Percentiles rank a stretch among this genome's conserved stretches.
Conservation (phyloP, 1,140 invertebrate genomes). For the Drosophila navojoa region DNA sequence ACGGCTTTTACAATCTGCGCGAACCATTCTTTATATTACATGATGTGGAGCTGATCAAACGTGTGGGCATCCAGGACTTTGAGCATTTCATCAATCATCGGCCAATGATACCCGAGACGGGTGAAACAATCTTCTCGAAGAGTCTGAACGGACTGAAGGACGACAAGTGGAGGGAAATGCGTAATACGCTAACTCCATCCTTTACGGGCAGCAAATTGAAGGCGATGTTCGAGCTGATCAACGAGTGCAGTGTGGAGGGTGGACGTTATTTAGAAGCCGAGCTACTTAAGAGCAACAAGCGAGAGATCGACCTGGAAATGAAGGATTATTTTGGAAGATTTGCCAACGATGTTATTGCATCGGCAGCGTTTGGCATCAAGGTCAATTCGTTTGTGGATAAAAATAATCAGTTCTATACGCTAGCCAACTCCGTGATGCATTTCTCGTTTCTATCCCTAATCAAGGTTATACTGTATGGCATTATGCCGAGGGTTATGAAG, state of each 20-base stretch:
- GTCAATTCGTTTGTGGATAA: conserved; percentile 84
- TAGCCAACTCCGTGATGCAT: conserved; percentile 70
- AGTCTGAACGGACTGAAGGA: conserved; percentile 74
- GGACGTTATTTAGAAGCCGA: conserved; percentile 43
- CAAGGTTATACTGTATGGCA: conserved; percentile 53
- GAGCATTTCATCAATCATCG: conserved; percentile 86
- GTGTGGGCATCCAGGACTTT: conserved; percentile 87
- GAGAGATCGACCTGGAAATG: conserved; percentile 81
- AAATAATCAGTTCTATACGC: conserved; percentile 84
- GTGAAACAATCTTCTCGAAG: conserved; percentile 74
- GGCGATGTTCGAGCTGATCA: conserved; percentile 82
- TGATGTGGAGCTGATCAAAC: conserved; percentile 87
- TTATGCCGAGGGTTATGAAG: conserved; percentile 65
- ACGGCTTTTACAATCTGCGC: conserved; percentile 60
- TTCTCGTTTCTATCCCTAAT: conserved; percentile 55
- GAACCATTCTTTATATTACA: conserved; percentile 73
- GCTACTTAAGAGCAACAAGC: neutral
- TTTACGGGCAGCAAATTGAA: conserved; percentile 85
- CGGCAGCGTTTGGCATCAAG: conserved; percentile 85
- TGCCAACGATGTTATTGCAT: conserved; percentile 85
- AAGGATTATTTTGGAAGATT: conserved; percentile 84
- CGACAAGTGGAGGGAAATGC: conserved; percentile 84
- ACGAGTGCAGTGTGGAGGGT: conserved; percentile 55
- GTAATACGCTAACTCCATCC: conserved; percentile 84
- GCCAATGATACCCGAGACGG: conserved; percentile 48